Percentiles rank a stretch among this genome's conserved stretches.
Conservation (phyloP, 2,888 invertebrate species). For the Pharmacophagus antenor region DNA sequence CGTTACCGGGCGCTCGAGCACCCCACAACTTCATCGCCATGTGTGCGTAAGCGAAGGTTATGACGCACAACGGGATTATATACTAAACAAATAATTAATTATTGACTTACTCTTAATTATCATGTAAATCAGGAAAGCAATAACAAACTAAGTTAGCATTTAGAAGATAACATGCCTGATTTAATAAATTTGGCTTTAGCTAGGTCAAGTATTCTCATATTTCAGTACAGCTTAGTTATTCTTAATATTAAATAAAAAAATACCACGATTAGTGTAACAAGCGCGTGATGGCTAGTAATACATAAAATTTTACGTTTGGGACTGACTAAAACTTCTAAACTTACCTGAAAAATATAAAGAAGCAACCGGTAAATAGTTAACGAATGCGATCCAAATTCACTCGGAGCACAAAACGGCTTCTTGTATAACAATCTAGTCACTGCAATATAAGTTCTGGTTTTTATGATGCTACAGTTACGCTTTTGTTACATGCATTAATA, state of each 20-base stretch:
- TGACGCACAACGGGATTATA: conserved; percentile 89
- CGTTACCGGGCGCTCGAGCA: conserved; percentile 88
- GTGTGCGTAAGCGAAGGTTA: conserved; percentile 89
- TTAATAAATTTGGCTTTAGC: too few relatives aligned
- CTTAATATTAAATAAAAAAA: too few relatives aligned
- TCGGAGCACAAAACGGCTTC: conserved; percentile 82
- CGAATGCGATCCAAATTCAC: conserved; percentile 76
- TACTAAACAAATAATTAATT: conserved; percentile 75
- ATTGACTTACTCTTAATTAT: not conserved
- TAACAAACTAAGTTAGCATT: too few relatives aligned
- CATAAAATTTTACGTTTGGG: not conserved
- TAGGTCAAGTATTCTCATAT: too few relatives aligned
- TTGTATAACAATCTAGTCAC: conserved; percentile 66
- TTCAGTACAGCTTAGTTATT: too few relatives aligned
- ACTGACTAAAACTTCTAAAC: conserved; percentile 32
- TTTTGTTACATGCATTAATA: too few relatives aligned
- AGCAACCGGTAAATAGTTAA: conserved; percentile 81
- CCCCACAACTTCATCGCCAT: conserved; percentile 92
- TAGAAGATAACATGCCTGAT: too few relatives aligned
- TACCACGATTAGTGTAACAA: too few relatives aligned
- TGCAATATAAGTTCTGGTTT: conserved; percentile 45
- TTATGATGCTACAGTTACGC: conserved; percentile 2
- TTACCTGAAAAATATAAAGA: conserved; percentile 78
- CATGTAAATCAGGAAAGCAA: too few relatives aligned
- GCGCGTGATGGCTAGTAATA: too few relatives aligned